Conservation (phyloP, 2,113 vertebrate species). For the Delphinapterus leucas region DNA sequence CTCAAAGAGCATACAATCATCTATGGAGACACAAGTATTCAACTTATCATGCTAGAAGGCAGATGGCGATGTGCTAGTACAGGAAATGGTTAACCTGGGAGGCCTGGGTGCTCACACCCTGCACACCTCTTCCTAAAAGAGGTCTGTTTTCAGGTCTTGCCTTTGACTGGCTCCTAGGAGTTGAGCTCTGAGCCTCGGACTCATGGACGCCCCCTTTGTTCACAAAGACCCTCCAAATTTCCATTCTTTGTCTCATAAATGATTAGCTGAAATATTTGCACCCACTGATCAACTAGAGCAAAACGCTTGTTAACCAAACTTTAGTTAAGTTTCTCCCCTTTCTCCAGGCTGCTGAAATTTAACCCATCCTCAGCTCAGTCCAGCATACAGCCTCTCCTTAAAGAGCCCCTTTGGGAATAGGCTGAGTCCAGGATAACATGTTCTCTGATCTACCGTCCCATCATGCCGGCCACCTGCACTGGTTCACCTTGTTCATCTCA, state of each 20-base stretch:
- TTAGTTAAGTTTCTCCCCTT: neutral
- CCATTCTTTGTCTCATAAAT: neutral
- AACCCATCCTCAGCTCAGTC: neutral
- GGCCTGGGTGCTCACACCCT: neutral
- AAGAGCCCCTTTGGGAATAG: neutral
- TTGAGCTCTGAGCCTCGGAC: neutral
- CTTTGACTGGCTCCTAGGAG: neutral
- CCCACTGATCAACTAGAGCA: neutral
- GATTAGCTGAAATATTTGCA: neutral
- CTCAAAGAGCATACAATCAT: neutral
- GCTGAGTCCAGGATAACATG: neutral
- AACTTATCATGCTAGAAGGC: no score
- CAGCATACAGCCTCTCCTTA: neutral
- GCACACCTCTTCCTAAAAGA: neutral
- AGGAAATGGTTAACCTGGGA: neutral
- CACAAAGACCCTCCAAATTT: neutral
- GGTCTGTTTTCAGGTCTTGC: neutral
- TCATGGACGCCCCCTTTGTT: neutral
- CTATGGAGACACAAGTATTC: neutral
- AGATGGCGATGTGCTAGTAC: neutral
- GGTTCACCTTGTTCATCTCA: neutral
- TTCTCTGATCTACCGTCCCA: neutral
- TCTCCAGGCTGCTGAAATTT: neutral
- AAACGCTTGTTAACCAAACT: neutral
- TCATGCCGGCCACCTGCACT: accelerated